These are phyloP conservation scores for Meiosimyza decipiens DNA, from an alignment of 2,888 invertebrate genomes.

Conservation along the genomic window DNA sequence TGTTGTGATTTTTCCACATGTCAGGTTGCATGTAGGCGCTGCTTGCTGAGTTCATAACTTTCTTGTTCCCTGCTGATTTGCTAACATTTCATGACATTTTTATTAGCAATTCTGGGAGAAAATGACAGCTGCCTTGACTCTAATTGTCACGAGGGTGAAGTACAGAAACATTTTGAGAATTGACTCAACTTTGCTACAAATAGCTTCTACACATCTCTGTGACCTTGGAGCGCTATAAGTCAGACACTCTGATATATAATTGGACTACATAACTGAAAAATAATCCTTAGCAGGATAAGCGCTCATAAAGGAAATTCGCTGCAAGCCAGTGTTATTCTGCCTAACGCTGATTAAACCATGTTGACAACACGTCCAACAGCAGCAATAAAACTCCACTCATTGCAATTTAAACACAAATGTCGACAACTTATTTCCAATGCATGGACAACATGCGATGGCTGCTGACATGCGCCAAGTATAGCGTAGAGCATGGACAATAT, in stretches of 20 bases:
- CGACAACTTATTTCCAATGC: constrained; percentile 26
- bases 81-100: constrained; percentile 59
- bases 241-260: too few species aligned
- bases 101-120: constrained; percentile 52
- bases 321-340: background rate
- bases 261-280: too few species aligned
- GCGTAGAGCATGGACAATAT: background rate
- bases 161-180: too few species aligned
- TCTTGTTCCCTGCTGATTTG: constrained; percentile 53
- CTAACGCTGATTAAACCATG: background rate
- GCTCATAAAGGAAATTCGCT: too few species aligned
- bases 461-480: constrained; percentile 21
- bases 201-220: too few species aligned
- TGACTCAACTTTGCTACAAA: too few species aligned
- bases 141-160: background rate
- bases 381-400: constrained; percentile 26
- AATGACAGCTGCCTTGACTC: constrained; percentile 26
- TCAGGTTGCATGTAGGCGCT: constrained; percentile 34
- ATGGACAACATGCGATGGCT: constrained; percentile 9
- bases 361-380: constrained; percentile 5
- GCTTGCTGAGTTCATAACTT: constrained; percentile 46
- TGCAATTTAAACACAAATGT: constrained; percentile 28
- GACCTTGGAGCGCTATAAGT: too few species aligned
- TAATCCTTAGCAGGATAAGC: too few species aligned
- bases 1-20: constrained; percentile 39